A percentile compares a stretch with the other conserved stretches of the same genome.
These are phyloP conservation scores for Schizopygopsis malacanthus DNA, from an alignment of 2,797 vertebrate genomes.

Conservation along the genomic window DNA sequence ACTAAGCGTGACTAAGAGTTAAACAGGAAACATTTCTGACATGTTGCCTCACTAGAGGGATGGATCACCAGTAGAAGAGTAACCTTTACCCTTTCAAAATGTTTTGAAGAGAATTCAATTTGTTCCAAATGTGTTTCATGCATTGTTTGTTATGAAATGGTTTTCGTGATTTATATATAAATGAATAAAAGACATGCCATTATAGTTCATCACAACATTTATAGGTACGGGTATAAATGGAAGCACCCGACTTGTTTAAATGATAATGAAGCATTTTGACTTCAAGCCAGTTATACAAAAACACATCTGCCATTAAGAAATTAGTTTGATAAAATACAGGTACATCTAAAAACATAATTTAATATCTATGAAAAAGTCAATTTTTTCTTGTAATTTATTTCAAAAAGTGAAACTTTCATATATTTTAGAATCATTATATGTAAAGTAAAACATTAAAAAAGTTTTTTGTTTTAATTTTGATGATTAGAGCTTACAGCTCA, in stretches of 20 bases:
- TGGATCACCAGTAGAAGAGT: conserved; percentile 62
- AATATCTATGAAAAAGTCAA: no score
- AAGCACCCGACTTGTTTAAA: not conserved
- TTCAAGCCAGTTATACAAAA: not conserved
- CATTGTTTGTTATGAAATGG: conserved; percentile 28
- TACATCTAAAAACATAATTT: no score
- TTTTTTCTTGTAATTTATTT: no score
- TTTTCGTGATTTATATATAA: not conserved
- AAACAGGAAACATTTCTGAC: conserved; percentile 73
- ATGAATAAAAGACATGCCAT: not conserved
- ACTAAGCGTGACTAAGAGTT: conserved; percentile 64
- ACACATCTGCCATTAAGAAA: conserved; percentile 30
- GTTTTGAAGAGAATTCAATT: conserved; percentile 60
- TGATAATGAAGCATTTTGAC: conserved; percentile 16
- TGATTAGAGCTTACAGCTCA: no score
- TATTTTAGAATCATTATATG: no score
- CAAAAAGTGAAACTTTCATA: no score
- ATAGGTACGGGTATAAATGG: conserved; percentile 2
- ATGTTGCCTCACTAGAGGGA: conserved; percentile 68
- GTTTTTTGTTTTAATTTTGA: no score
- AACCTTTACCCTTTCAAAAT: conserved; percentile 69
- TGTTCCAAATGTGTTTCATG: conserved; percentile 31
- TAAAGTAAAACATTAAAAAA: no score
- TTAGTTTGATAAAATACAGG: conserved; percentile 8
- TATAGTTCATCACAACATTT: conserved; percentile 5